Evolutionary conservation across 2,888 invertebrate genomes (phyloP).

Genomic region (Limnephilus auricula): DNA sequence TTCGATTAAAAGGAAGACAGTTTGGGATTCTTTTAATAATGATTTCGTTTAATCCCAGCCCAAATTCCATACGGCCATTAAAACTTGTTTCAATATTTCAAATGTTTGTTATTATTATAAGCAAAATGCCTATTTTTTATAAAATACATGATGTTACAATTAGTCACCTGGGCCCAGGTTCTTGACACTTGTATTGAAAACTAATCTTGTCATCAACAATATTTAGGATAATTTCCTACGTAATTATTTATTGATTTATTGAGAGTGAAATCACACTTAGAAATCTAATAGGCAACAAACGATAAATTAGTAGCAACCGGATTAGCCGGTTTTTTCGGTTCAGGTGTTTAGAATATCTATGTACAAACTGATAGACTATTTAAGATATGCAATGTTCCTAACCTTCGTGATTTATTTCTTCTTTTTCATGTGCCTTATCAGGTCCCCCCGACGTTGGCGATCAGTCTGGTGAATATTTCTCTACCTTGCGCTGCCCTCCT

Average conservation of each 20-base stretch:
- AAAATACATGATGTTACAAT: not conserved
- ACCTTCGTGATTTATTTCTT: not conserved
- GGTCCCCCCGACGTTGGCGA: too few species aligned
- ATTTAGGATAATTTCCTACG: conserved; percentile 20
- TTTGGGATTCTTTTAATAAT: not conserved
- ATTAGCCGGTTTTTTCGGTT: not conserved
- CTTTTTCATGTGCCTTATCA: too few species aligned
- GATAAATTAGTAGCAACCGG: not conserved
- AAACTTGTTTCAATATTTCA: conserved; percentile 34
- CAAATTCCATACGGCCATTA: conserved; percentile 11
- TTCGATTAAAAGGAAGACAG: not conserved
- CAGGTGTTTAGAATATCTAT: not conserved
- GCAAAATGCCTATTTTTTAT: not conserved
- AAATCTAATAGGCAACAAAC: not conserved
- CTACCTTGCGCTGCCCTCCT: too few species aligned
- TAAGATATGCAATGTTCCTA: not conserved
- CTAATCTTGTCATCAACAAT: conserved; percentile 22
- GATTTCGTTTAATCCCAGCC: not conserved
- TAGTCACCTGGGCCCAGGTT: conserved; percentile 3
- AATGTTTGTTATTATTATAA: conserved; percentile 7
- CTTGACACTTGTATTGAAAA: conserved; percentile 11
- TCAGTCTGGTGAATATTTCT: too few species aligned
- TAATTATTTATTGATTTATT: conserved; percentile 32
- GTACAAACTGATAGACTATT: not conserved
- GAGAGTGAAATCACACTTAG: conserved; percentile 15